Base-by-base conservation (phyloP, 2,797 vertebrate genomes). In the Rachycentron canadum region DNA sequence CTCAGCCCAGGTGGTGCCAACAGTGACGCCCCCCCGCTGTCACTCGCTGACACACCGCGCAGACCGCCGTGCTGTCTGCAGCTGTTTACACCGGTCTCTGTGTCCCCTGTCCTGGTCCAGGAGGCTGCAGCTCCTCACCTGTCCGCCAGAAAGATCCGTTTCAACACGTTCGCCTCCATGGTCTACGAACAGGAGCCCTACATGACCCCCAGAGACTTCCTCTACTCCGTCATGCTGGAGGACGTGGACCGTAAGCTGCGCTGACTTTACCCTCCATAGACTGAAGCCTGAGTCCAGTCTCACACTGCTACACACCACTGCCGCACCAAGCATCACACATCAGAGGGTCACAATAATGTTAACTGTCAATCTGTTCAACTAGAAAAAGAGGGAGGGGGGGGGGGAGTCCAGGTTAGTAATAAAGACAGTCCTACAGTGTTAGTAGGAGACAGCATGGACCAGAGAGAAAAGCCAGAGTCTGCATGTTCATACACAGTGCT, bases 181-280 rank as follows among this genome's bases (percentile, higher is more conserved):
- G 86, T 95, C 26, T 96, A 97, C 52, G 95, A 97, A 7, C 86
- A 95, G 47, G 98, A 99, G 78, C 89, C 94, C 79, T 99, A 97
- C 88, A 99, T 99, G 98, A 98, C 98, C 49, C 97, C 98, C 0
- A 95, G 98, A 82, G 98, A 99, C 92, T 99, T 99, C 92, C 94
- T 99, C 56, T 98, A 95, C 88, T 99, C 98, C 6, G 95, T 98
- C 16, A 95, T 98, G 95, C 95, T 99, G 88, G 97, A 99, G 84
- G 90, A 96, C 3, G 91, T 97, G 3, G 95, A 97, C 78, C 93
- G 98, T 99, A 94, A 92, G 93, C 19, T 25, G 25, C 30, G 9
- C 30, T 2, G 34, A 25, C 1, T 13, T 25, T 6, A 28, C 0
- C 12, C 17, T 7, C 21, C 32, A 34, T 53, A 23, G 12, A 3